Evolutionary conservation across 2,888 invertebrate species (phyloP).

Genomic region (Epistrophe grossulariae): DNA sequence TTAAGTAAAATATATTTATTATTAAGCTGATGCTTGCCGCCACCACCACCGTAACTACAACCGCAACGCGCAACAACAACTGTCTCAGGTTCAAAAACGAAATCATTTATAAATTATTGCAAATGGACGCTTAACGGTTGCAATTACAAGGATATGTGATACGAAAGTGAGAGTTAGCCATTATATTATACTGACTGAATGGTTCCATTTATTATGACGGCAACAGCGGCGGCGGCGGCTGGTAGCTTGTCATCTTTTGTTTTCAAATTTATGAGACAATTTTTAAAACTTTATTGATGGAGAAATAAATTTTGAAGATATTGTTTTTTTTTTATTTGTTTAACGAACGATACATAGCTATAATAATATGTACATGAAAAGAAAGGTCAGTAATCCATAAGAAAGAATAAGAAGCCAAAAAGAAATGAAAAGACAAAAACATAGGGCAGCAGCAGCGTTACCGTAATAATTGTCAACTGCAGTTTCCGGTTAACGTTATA

Average conservation of each 20-base stretch:
- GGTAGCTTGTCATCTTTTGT: conserved; percentile 34
- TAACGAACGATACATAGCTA: background rate
- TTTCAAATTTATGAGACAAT: conserved; percentile 51
- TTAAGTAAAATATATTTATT: conserved; percentile 16
- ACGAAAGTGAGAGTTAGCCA: conserved; percentile 65
- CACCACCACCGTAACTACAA: background rate
- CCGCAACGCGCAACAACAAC: background rate
- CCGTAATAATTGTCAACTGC: conserved; percentile 71
- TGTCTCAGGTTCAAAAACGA: conserved; percentile 68
- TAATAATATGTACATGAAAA: background rate
- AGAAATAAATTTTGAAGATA: conserved; percentile 9
- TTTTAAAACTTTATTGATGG: conserved; percentile 34
- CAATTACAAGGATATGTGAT: conserved; percentile 66
- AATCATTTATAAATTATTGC: conserved; percentile 67
- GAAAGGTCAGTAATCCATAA: conserved; percentile 61
- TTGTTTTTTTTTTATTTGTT: background rate
- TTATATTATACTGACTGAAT: conserved; percentile 40
- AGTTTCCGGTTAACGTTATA: conserved; percentile 71
- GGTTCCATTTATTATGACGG: conserved; percentile 45
- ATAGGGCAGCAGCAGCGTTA: conserved; percentile 36
- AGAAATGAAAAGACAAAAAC: background rate
- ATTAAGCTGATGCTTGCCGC: conserved; percentile 19
- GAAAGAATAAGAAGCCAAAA: conserved; percentile 3
- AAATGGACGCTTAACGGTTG: conserved; percentile 63
- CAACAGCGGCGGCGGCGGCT: conserved; percentile 16